phyloP scores from a whole-genome alignment of 2,888 invertebrate species.

The Tenthredo livida region DNA sequence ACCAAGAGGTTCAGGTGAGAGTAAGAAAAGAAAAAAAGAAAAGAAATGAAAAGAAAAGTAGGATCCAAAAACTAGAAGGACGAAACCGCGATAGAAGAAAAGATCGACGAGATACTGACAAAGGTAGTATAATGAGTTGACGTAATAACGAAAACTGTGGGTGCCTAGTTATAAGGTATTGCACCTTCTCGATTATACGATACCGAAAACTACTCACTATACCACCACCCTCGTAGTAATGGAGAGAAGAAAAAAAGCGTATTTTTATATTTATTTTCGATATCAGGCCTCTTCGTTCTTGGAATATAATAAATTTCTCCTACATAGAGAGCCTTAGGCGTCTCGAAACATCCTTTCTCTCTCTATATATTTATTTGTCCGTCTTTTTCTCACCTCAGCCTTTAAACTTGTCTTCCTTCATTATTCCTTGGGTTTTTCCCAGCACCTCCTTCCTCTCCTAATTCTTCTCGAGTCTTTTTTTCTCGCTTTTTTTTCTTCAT shows the following conservation, averaged over 20 bases:
- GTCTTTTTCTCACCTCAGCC: not conserved
- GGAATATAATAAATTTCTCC: constrained; percentile 22
- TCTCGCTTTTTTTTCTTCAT: not conserved
- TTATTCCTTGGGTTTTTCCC: not conserved
- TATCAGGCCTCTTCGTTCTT: not conserved
- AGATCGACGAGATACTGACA: too few species aligned
- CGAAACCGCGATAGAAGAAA: not conserved
- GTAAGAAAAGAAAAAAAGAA: too few species aligned
- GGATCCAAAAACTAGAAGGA: not conserved
- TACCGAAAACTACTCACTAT: too few species aligned
- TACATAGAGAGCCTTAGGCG: not conserved
- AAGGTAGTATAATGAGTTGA: not conserved
- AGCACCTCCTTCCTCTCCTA: not conserved
- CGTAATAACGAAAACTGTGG: not conserved
- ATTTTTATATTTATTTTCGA: not conserved
- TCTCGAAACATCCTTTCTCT: not conserved
- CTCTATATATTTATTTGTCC: constrained; percentile 12
- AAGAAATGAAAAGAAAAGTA: not conserved
- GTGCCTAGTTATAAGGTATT: too few species aligned
- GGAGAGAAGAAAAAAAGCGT: too few species aligned
- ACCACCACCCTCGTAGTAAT: too few species aligned
- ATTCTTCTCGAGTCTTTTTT: not conserved
- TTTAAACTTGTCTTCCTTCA: not conserved
- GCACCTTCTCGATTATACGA: too few species aligned
- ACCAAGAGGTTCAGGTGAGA: too few species aligned